Conservation (phyloP, 2,888 invertebrate genomes). For the Aphodius sticticus region DNA sequence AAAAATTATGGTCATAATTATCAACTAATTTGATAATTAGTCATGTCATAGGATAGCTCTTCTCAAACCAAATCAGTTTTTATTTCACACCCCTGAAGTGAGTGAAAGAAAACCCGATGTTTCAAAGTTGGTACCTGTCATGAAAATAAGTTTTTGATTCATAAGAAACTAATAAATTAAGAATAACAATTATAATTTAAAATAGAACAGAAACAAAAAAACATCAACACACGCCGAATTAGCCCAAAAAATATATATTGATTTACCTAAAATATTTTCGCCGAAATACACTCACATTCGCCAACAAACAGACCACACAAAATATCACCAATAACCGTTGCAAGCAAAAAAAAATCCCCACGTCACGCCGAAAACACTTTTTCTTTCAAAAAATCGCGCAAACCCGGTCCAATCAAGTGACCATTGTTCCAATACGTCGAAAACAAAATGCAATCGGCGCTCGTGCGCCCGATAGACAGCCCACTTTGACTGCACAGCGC, state of each 20-base stretch:
- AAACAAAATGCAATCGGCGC: not conserved
- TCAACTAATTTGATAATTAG: too few species aligned
- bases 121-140: too few species aligned
- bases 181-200: too few species aligned
- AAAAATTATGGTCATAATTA: too few species aligned
- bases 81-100: too few species aligned
- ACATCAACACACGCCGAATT: not conserved
- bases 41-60: too few species aligned
- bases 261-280: not conserved
- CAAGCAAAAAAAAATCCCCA: not conserved
- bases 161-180: too few species aligned
- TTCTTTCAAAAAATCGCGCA: not conserved
- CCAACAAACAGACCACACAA: not conserved
- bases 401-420: not conserved
- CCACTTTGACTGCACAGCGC: not conserved
- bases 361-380: not conserved
- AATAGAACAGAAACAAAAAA: not conserved
- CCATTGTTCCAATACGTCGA: not conserved
- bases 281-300: not conserved
- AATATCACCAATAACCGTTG: not conserved
- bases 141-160: too few species aligned
- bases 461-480: not conserved
- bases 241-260: not conserved
- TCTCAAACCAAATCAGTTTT: too few species aligned
- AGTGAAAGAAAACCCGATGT: too few species aligned